Base-by-base conservation (phyloP, 2,113 vertebrate genomes). In the Oreocharis arfaki region DNA sequence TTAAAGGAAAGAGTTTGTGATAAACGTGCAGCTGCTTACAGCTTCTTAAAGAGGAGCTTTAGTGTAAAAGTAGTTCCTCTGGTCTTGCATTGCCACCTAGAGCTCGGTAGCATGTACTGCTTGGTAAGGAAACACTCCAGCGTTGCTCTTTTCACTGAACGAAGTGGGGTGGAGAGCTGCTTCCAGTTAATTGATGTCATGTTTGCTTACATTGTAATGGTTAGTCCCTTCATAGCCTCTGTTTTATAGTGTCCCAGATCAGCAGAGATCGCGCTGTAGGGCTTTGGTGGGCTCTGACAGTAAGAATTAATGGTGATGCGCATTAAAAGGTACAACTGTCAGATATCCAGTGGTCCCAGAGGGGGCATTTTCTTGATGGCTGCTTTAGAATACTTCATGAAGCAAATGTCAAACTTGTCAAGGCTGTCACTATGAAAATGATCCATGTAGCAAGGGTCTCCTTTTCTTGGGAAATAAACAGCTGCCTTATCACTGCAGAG, bases 401-500 rank as follows among this genome's bases (percentile, higher is more conserved):
- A 98, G 97, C 92, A 98, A 98, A 98, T 98, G 98, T 98, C 98
- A 98, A 50, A 96, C 98, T 98, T 98, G 98, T 98, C 98, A 95
- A 95, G 95, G 52, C 97, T 98, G 97, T 97, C 97, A 98, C 96
- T 97, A 95, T 98, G 98, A 98, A 97, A 98, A 97, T 97, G 97
- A 98, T 98, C 98, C 97, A 81, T 98, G 97, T 97, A 98, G 95
- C 96, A 84, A 88, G 96, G 97, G 96, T 98, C 98, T 97, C 83
- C 96, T 97, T 98, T 98, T 95, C 93, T 81, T 96, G 90, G 94
- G 97, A 97, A 98, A 95, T 87, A 98, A 98, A 97, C 98, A 98
- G 96, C 98, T 98, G 98, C 97, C 96, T 98, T 97, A 96, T 95
- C 95, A 30, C 79, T 95, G 89, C 95, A 77, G 95, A 95, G 84